These are phyloP conservation scores for Rhagophthalmus giganteus DNA, from an alignment of 2,888 invertebrate species.

Conservation along the genomic window DNA sequence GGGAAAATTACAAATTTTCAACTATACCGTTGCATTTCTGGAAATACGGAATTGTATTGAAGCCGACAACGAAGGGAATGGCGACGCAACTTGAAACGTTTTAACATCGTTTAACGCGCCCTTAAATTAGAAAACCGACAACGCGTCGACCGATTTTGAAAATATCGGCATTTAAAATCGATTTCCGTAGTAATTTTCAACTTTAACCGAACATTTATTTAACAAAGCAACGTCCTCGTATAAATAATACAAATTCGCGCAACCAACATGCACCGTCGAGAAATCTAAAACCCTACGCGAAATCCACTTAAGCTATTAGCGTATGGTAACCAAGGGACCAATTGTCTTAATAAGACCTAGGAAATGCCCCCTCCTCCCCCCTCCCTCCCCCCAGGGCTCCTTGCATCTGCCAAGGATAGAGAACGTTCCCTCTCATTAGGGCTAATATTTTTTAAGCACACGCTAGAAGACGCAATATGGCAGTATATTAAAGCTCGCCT, in stretches of 20 bases:
- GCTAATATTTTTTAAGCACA: constrained; percentile 12
- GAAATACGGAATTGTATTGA: too few species aligned
- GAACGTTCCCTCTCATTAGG: constrained; percentile 13
- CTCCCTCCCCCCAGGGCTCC: too few species aligned
- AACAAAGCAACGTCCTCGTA: too few species aligned
- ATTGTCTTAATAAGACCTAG: constrained; percentile 49
- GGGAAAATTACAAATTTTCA: too few species aligned
- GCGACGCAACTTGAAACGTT: too few species aligned
- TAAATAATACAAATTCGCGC: too few species aligned
- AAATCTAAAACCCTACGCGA: constrained; percentile 45
- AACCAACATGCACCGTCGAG: too few species aligned
- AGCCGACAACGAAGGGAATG: too few species aligned
- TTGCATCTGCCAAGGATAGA: constrained; percentile 13
- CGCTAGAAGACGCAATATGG: constrained; percentile 15
- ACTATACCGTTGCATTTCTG: too few species aligned
- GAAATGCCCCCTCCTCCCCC: constrained; percentile 28
- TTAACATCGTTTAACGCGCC: too few species aligned
- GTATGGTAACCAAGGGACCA: constrained; percentile 55
- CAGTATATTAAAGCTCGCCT: constrained; percentile 23
- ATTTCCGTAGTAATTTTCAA: too few species aligned
- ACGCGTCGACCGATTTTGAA: constrained; percentile 2
- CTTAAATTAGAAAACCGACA: neutral
- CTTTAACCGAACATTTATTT: too few species aligned
- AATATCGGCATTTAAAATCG: constrained; percentile 8
- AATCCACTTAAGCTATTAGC: constrained; percentile 53